These are phyloP conservation scores for Sebastes schlegelii DNA, from an alignment of 2,113 vertebrate genomes.

Conservation along the genomic window DNA sequence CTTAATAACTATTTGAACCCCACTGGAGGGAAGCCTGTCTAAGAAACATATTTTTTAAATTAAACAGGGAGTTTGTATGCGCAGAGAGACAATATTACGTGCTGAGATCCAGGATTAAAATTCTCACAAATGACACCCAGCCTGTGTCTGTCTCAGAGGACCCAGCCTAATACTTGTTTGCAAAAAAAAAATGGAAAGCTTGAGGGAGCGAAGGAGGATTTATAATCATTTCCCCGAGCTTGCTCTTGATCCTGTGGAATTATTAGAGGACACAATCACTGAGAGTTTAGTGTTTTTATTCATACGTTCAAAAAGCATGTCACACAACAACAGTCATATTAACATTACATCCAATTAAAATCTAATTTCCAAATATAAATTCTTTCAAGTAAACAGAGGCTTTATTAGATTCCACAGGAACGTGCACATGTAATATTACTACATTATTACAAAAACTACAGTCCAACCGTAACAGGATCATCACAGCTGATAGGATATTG, in stretches of 20 bases:
- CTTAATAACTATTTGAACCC: slow-evolving; percentile 51
- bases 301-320: slow-evolving; percentile 32
- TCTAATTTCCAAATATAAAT: slow-evolving; percentile 42
- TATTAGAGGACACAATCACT: slow-evolving; percentile 25
- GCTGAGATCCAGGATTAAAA: slow-evolving; percentile 36
- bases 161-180: slow-evolving; percentile 25
- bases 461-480: slow-evolving; percentile 25
- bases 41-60: slow-evolving; percentile 50
- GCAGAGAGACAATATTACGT: slow-evolving; percentile 54
- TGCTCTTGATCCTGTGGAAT: slow-evolving; percentile 23
- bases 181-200: slow-evolving; percentile 30
- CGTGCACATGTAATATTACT: slow-evolving; percentile 52
- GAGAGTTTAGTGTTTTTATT: slow-evolving; percentile 66
- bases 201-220: slow-evolving; percentile 6
- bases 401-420: slow-evolving; percentile 41
- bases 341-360: slow-evolving; percentile 46
- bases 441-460: slow-evolving; percentile 61
- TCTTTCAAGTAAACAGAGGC: slow-evolving; percentile 31
- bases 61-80: slow-evolving; percentile 64
- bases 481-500: slow-evolving; percentile 36
- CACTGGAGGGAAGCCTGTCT: slow-evolving; percentile 22
- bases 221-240: slow-evolving; percentile 14
- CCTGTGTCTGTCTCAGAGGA: slow-evolving; percentile 29
- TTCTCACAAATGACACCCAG: slow-evolving; percentile 41
- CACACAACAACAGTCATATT: slow-evolving; percentile 39